These are phyloP conservation scores for Tragelaphus buxtoni DNA, from an alignment of 2,113 vertebrate species.

Conservation along the genomic window DNA sequence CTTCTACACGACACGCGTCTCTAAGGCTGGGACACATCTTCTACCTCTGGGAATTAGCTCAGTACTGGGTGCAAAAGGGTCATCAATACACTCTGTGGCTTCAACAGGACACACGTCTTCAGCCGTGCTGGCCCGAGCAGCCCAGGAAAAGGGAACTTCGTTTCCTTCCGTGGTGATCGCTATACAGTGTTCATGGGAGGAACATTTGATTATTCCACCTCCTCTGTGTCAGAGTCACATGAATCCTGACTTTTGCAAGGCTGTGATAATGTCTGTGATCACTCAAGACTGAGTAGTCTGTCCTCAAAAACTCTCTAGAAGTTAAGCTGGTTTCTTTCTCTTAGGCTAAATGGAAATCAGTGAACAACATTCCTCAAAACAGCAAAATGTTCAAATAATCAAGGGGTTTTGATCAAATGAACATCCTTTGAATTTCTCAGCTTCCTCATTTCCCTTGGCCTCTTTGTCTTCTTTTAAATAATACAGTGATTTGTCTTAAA, in stretches of 20 bases:
- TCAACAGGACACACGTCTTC: not conserved
- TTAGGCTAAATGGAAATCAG: not conserved
- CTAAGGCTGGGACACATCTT: not conserved
- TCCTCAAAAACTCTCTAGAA: not conserved
- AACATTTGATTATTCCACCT: slow-evolving; percentile 6
- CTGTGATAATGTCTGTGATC: not conserved
- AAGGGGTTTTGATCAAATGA: not conserved
- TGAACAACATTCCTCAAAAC: not conserved
- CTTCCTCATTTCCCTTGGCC: not conserved
- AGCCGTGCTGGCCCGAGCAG: not conserved
- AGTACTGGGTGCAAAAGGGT: not conserved
- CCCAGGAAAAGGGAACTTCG: not conserved
- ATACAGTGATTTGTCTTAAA: not conserved
- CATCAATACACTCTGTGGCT: not conserved
- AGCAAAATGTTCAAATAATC: not conserved
- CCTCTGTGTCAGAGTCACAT: slow-evolving; percentile 34
- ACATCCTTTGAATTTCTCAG: not conserved
- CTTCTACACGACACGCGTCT: not conserved
- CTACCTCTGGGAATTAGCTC: not conserved
- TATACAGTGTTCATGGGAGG: not conserved
- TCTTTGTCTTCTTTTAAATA: not conserved
- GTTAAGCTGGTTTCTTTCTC: not conserved
- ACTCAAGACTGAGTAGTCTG: not conserved
- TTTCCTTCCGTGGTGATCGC: not conserved
- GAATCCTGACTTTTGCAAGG: not conserved